Conservation (phyloP, 2,113 vertebrate genomes). For the Oncorhynchus keta region DNA sequence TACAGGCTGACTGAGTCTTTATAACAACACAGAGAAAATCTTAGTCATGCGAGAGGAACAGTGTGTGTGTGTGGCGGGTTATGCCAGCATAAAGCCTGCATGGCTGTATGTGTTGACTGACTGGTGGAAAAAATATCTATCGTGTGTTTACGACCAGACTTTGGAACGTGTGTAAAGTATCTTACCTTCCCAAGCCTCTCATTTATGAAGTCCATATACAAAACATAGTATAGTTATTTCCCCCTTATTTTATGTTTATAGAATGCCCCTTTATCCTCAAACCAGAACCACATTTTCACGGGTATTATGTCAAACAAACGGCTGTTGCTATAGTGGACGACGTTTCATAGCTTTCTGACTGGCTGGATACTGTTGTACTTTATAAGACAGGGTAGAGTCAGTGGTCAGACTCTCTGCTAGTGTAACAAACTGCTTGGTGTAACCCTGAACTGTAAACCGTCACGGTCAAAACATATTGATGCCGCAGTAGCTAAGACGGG, state of each 20-base stretch:
- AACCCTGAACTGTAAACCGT: no score
- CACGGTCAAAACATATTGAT: no score
- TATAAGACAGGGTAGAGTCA: neutral
- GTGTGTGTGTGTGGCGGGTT: constrained; percentile 1
- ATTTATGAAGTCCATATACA: constrained; percentile 30
- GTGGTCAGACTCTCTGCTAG: neutral
- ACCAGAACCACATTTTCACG: constrained; percentile 17
- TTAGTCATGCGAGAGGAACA: constrained; percentile 21
- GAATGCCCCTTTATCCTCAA: constrained; percentile 18
- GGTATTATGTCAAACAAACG: constrained; percentile 31
- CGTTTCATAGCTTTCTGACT: constrained; percentile 11
- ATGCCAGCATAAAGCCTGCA: constrained; percentile 21
- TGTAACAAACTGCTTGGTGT: neutral
- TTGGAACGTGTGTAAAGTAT: constrained; percentile 30
- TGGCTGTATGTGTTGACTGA: constrained; percentile 30
- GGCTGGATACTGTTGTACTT: neutral
- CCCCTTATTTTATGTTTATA: constrained; percentile 21
- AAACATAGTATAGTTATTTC: constrained; percentile 14
- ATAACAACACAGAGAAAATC: constrained; percentile 26
- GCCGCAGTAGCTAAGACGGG: no score
- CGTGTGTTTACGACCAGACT: neutral
- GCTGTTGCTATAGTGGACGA: constrained; percentile 23
- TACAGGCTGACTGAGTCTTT: neutral
- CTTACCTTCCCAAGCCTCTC: constrained; percentile 16
- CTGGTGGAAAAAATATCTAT: constrained; percentile 1